Conservation (phyloP, 2,888 invertebrate genomes). For the Drosophila melanosoma region DNA sequence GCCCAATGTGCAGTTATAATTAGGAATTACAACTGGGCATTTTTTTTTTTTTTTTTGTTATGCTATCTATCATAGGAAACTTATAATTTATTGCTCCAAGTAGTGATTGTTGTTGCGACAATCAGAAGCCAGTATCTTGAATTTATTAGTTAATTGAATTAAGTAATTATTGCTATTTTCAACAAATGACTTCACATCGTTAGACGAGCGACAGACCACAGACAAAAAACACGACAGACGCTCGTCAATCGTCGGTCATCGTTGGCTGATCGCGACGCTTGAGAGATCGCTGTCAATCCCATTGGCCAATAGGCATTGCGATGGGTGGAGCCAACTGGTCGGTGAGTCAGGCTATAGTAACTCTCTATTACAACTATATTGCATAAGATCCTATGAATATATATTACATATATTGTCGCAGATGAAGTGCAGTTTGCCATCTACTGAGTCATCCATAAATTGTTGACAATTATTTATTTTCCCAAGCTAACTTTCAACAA, state of each 20-base stretch:
- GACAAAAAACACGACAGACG: conserved; percentile 2
- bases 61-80: conserved; percentile 29
- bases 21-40: conserved; percentile 63
- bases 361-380: conserved; percentile 20
- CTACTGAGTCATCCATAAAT: conserved; percentile 16
- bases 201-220: conserved; percentile 27
- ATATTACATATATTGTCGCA: background rate
- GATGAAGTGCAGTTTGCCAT: background rate
- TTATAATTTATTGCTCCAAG: conserved; percentile 57
- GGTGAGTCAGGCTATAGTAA: conserved; percentile 26
- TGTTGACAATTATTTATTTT: background rate
- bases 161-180: conserved; percentile 75
- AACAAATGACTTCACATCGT: conserved; percentile 65
- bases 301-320: conserved; percentile 30
- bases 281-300: conserved; percentile 41
- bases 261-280: conserved; percentile 32
- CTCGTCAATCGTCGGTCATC: conserved; percentile 32
- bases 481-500: background rate
- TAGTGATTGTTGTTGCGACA: conserved; percentile 14
- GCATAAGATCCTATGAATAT: conserved; percentile 17
- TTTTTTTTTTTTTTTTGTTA: conserved; percentile 19
- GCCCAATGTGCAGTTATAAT: conserved; percentile 53
- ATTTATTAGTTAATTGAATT: conserved; percentile 74
- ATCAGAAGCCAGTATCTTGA: conserved; percentile 55
- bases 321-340: conserved; percentile 45